phyloP scores from a whole-genome alignment of 1,140 invertebrate genomes.

The Nephila pilipes region DNA sequence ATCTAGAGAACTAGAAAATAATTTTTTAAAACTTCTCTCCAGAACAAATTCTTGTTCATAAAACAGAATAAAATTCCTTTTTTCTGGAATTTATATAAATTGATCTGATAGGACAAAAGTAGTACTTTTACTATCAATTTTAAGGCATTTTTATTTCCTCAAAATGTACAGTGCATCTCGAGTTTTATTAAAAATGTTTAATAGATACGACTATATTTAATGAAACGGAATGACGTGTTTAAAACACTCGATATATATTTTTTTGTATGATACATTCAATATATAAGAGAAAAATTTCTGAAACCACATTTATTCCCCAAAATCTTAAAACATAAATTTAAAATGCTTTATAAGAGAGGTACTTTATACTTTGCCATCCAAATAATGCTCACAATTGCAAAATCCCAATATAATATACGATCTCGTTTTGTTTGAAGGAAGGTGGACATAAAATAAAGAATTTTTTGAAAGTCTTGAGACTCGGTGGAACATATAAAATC shows the following conservation, averaged over 20 bases:
- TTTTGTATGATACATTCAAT: no score
- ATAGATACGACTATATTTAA: no score
- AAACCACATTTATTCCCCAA: background rate
- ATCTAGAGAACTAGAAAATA: background rate
- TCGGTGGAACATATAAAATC: slow-evolving; percentile 50
- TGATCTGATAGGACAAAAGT: no score
- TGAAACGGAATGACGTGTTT: no score
- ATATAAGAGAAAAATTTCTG: background rate
- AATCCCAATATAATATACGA: slow-evolving; percentile 35
- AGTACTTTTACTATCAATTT: no score
- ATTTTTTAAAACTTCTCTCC: background rate
- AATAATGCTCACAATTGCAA: background rate
- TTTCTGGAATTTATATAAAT: no score
- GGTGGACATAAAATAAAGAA: background rate
- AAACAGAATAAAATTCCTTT: background rate
- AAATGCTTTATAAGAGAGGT: background rate
- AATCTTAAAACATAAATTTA: slow-evolving; percentile 23
- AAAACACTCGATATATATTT: no score
- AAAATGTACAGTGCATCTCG: no score
- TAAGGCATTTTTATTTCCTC: no score
- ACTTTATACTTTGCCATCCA: background rate
- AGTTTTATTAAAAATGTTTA: no score
- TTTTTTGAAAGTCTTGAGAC: background rate
- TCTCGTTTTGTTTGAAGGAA: slow-evolving; percentile 52
- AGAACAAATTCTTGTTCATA: background rate